A percentile compares a stretch with the other conserved stretches of the same genome.
Conservation (phyloP, 2,113 vertebrate genomes). For the Zapus hudsonius region DNA sequence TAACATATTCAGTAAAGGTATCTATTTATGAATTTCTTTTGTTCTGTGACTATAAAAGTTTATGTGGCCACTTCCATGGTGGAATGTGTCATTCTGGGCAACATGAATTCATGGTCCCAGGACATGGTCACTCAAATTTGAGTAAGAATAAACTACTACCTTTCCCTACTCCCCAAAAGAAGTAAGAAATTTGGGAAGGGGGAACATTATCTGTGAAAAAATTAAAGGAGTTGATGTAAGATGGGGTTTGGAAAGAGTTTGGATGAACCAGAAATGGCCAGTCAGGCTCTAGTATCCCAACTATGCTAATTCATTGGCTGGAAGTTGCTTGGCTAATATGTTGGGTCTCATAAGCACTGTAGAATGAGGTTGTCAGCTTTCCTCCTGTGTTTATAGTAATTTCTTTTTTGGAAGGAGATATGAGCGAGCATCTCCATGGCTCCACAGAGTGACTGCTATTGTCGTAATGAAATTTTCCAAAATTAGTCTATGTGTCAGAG, state of each 20-base stretch:
- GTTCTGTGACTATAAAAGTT: background rate
- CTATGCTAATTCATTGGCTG: background rate
- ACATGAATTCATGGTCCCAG: background rate
- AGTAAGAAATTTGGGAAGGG: background rate
- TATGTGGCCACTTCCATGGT: background rate
- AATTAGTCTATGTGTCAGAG: background rate
- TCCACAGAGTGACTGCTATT: background rate
- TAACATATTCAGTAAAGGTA: background rate
- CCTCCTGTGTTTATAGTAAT: background rate
- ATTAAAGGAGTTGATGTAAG: background rate
- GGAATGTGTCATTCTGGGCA: background rate
- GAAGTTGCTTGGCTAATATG: background rate
- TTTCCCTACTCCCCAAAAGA: background rate
- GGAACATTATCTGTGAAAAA: background rate
- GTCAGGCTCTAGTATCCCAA: background rate
- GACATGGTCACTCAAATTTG: background rate
- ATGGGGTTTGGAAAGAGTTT: background rate
- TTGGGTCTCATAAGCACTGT: background rate
- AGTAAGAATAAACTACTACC: background rate
- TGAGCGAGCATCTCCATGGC: background rate
- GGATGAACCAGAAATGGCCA: background rate
- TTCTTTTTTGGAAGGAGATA: background rate
- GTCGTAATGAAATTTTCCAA: background rate
- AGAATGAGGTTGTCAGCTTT: background rate
- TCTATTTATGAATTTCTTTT: background rate